Percentiles rank a stretch among this genome's conserved stretches.
Conservation (phyloP, 2,113 vertebrate genomes). For the Steatornis caripensis region DNA sequence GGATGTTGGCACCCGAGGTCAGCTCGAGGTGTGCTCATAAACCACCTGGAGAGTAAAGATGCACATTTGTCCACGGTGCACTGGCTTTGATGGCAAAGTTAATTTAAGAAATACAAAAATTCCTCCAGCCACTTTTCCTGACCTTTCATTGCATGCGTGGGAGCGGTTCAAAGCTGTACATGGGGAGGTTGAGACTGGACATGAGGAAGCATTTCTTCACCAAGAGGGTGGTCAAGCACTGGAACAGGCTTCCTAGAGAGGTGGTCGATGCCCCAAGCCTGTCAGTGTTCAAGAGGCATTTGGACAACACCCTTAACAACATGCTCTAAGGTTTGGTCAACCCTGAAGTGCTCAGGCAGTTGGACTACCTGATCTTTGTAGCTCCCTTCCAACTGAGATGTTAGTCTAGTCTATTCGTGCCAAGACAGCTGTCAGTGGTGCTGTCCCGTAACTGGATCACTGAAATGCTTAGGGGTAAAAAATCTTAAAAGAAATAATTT, state of each 20-base stretch:
- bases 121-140: neutral
- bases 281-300: neutral
- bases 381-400: neutral
- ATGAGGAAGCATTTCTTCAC: neutral
- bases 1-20: fast-evolving
- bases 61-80: fast-evolving
- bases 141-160: neutral
- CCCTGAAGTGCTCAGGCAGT: neutral
- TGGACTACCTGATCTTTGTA: neutral
- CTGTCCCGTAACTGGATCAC: fast-evolving
- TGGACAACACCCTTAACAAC: neutral
- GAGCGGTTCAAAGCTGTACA: neutral
- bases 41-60: neutral
- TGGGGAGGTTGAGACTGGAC: neutral
- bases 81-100: neutral
- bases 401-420: neutral
- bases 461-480: neutral
- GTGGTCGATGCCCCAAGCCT: neutral
- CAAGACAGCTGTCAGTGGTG: neutral
- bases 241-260: neutral
- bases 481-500: neutral
- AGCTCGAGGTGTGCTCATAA: neutral
- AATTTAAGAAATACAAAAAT: neutral
- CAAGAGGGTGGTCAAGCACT: neutral
- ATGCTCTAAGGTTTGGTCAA: neutral